Evolutionary conservation across 2,113 vertebrate genomes (phyloP), one percentile per base, ranked within the genome.

Genomic region (Apteryx owenii): DNA sequence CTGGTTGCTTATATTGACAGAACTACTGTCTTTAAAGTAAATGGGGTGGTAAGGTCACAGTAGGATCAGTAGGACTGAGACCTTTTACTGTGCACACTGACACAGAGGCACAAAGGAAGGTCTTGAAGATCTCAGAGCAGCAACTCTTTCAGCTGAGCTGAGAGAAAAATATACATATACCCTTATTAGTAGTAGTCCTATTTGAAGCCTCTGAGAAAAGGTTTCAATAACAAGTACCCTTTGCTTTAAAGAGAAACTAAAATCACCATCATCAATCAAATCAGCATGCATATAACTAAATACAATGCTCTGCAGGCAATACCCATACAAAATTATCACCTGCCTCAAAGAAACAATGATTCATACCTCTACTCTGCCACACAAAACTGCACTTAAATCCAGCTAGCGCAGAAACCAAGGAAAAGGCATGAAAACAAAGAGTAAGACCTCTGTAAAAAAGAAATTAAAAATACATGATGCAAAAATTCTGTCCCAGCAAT

Each of bases 231-330:
- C 40, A 92, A 93, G 25, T 38, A 40, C 10, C 25, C 7, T 88
- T 90, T 58, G 14, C 64, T 96, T 92, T 73, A 88, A 94, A 94
- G 28, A 94, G 25, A 94, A 93, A 29, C 18, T 73, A 36, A 89
- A 92, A 92, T 89, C 81, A 71, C 54, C 38, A 80, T 58, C 91
- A 93, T 92, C 75, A 96, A 86, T 95, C 88, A 95, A 86, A 84
- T 85, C 77, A 87, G 54, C 60, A 44, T 19, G 28, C 20, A 7
- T 6, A 54, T 51, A 58, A 73, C 26, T 70, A 81, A 72, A 46
- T 53, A 64, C 38, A 72, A 77, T 28, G 15, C 26, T 54, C 31
- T n/a, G 14, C 17, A 82, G 75, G 75, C 77, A 96, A 78, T 46
- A 88, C 42, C 48, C 4, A 2, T 78, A 71, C 46, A 87, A 96